Conservation (phyloP, 2,797 vertebrate species). For the Lacerta agilis region DNA sequence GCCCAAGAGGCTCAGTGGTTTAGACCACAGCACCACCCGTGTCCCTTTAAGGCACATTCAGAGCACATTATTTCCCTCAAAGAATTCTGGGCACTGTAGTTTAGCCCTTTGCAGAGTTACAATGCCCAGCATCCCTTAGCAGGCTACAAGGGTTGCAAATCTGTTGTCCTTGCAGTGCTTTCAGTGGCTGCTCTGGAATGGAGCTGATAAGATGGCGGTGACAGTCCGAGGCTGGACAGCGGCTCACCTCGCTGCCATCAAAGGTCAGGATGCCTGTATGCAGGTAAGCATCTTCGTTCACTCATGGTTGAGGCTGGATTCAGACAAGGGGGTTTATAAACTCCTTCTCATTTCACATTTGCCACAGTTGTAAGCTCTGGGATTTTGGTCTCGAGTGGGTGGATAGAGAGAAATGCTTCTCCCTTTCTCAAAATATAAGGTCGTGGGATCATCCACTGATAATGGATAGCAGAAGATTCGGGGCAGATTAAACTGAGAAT, state of each 20-base stretch:
- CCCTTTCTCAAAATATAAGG: neutral
- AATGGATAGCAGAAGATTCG: neutral
- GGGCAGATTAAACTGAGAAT: neutral
- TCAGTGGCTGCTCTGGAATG: slow-evolving; percentile 84
- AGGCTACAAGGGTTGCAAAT: too few species aligned
- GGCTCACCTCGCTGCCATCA: slow-evolving; percentile 81
- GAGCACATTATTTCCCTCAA: too few species aligned
- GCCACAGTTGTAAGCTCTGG: neutral
- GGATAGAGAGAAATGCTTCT: neutral
- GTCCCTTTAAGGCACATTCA: too few species aligned
- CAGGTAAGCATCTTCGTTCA: slow-evolving; percentile 72
- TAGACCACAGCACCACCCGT: too few species aligned
- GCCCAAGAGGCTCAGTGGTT: too few species aligned
- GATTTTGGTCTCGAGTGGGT: neutral
- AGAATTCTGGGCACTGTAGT: too few species aligned
- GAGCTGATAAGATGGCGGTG: slow-evolving; percentile 69
- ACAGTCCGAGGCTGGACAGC: slow-evolving; percentile 79
- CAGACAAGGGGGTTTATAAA: neutral
- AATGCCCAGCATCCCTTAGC: too few species aligned
- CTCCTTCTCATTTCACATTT: neutral
- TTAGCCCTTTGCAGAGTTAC: too few species aligned
- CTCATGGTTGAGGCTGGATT: neutral
- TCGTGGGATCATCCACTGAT: neutral
- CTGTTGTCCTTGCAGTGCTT: slow-evolving; percentile 76
- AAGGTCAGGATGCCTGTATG: slow-evolving; percentile 83